Evolutionary conservation across 1,140 invertebrate species (phyloP).

Genomic region (Rhizoglyphus robini): DNA sequence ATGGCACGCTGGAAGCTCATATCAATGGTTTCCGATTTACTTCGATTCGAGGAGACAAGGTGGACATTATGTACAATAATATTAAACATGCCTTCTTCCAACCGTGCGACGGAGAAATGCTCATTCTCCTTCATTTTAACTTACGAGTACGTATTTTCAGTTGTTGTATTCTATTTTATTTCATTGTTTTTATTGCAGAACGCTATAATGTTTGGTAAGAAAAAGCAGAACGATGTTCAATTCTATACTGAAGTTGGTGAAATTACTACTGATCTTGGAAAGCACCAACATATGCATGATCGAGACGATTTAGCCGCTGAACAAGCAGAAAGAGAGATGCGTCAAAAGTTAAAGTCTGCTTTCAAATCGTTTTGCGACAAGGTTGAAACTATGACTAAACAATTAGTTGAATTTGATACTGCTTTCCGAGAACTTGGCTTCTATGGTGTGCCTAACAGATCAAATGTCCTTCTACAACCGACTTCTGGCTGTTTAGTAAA

Average conservation of each 20-base stretch:
- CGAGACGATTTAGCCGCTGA: constrained; percentile 95
- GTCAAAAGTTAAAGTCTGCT: constrained; percentile 89
- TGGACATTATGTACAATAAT: constrained; percentile 98
- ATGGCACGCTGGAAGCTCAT: constrained; percentile 76
- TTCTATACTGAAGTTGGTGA: constrained; percentile 99
- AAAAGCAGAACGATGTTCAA: constrained; percentile 96
- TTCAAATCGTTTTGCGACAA: constrained; percentile 98
- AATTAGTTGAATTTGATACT: constrained; percentile 95
- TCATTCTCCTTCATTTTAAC: constrained; percentile 96
- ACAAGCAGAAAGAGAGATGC: constrained; percentile 88
- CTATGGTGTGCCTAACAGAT: constrained; percentile 90
- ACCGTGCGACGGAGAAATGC: constrained; percentile 99
- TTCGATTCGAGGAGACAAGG: constrained; percentile 93
- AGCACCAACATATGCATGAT: constrained; percentile 99
- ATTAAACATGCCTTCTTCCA: constrained; percentile 99
- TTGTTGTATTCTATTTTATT: neutral
- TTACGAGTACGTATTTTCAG: constrained; percentile 51
- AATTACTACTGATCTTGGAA: constrained; percentile 96
- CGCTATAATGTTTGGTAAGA: constrained; percentile 98
- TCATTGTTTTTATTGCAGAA: constrained; percentile 43
- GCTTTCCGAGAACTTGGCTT: constrained; percentile 96
- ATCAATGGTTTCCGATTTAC: constrained; percentile 93
- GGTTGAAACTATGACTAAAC: constrained; percentile 87
- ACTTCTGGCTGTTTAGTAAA: constrained; percentile 93
- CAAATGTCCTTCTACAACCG: constrained; percentile 88